Evolutionary conservation across 2,113 vertebrate species (phyloP).

Genomic region (Puntigrus tetrazona): DNA sequence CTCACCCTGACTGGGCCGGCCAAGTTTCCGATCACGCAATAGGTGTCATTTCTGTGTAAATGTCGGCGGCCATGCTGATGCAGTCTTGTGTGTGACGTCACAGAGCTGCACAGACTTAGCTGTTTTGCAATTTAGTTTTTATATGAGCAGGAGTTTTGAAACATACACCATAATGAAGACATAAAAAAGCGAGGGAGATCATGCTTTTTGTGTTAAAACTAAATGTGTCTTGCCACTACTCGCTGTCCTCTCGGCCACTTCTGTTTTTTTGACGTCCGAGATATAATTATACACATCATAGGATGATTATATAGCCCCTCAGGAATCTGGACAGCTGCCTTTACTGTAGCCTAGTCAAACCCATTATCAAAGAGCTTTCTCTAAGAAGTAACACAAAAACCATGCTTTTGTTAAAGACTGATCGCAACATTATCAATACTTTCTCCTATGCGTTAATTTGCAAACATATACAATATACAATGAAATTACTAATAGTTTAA

Average conservation of each 20-base stretch:
- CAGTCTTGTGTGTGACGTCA: neutral
- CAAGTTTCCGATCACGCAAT: neutral
- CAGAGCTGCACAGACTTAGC: neutral
- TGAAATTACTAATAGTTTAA: neutral
- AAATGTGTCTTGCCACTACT: slow-evolving; percentile 67
- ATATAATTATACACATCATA: slow-evolving; percentile 84
- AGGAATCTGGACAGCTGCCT: slow-evolving; percentile 80
- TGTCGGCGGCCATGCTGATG: neutral
- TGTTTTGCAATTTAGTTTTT: neutral
- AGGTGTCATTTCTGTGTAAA: neutral
- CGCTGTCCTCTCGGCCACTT: slow-evolving; percentile 61
- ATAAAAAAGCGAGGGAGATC: neutral
- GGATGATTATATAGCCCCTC: slow-evolving; percentile 88
- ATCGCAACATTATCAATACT: neutral
- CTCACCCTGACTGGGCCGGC: neutral
- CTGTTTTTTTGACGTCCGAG: slow-evolving; percentile 81
- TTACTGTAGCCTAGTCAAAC: slow-evolving; percentile 46
- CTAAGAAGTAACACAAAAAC: slow-evolving; percentile 68
- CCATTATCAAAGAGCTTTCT: slow-evolving; percentile 72
- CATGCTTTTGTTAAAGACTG: neutral
- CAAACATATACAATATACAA: neutral
- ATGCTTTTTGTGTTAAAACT: slow-evolving; percentile 25
- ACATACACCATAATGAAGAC: neutral
- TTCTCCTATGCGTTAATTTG: neutral
- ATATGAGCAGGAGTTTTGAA: neutral